A percentile compares a stretch with the other conserved stretches of the same genome.
Conservation (phyloP, 2,113 vertebrate species). For the Calonectris borealis region DNA sequence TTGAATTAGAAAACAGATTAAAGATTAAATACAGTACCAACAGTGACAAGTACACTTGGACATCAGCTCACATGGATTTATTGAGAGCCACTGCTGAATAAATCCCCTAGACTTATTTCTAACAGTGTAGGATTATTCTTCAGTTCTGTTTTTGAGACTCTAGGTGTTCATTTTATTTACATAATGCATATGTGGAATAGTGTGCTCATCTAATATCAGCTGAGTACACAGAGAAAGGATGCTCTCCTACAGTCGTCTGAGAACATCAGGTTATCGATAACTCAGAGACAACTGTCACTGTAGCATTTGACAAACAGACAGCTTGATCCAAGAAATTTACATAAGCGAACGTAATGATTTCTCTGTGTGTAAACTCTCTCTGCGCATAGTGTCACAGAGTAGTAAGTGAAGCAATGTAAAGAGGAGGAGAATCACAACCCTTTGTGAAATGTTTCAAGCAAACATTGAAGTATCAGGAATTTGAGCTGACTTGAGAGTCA, state of each 20-base stretch:
- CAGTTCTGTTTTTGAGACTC: not conserved
- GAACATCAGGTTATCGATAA: not conserved
- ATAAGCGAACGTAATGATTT: slow-evolving; percentile 16
- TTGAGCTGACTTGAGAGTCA: slow-evolving; percentile 61
- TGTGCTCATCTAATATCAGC: not conserved
- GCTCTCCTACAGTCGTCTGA: not conserved
- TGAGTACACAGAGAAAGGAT: not conserved
- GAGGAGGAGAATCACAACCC: slow-evolving; percentile 17
- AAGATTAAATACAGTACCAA: not conserved
- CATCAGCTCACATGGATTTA: not conserved
- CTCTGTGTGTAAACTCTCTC: slow-evolving; percentile 14
- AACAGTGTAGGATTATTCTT: not conserved
- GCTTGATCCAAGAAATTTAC: slow-evolving; percentile 22
- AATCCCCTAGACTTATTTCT: not conserved
- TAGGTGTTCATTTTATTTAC: not conserved
- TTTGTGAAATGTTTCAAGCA: slow-evolving; percentile 55
- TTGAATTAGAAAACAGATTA: not conserved
- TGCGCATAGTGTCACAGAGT: not conserved
- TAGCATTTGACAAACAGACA: not conserved
- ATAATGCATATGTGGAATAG: not conserved
- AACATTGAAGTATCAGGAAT: slow-evolving; percentile 61
- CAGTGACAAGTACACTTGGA: not conserved
- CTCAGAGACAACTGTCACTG: slow-evolving; percentile 9
- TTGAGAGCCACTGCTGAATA: not conserved
- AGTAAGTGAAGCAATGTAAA: slow-evolving; percentile 26